These are phyloP conservation scores for Aethina tumida DNA, from an alignment of 1,140 invertebrate genomes.

Conservation along the genomic window DNA sequence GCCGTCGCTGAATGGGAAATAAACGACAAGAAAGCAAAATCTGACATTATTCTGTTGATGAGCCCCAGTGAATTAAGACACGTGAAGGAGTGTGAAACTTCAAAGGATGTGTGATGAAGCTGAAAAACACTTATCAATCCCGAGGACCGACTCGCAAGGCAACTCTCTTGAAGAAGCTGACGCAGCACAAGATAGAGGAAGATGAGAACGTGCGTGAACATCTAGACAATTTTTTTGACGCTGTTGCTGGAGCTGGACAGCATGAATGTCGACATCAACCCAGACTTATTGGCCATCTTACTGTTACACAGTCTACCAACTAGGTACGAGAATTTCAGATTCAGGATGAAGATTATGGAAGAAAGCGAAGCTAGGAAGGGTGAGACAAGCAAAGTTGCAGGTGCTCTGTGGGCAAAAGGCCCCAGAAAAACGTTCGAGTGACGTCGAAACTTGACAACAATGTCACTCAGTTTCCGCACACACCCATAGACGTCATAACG, in stretches of 20 bases:
- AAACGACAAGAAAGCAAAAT: too few relatives aligned
- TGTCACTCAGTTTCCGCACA: too few relatives aligned
- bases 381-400: too few relatives aligned
- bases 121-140: conserved; percentile 19
- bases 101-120: conserved; percentile 20
- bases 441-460: too few relatives aligned
- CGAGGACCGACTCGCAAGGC: conserved; percentile 17
- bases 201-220: conserved; percentile 20
- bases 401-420: too few relatives aligned
- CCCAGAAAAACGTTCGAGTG: too few relatives aligned
- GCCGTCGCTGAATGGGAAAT: too few relatives aligned
- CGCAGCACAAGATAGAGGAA: conserved; percentile 20
- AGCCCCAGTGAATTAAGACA: conserved; percentile 14
- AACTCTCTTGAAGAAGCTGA: conserved; percentile 24
- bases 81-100: conserved; percentile 12
- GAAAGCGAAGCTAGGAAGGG: conserved; percentile 22
- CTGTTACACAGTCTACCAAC: conserved; percentile 26
- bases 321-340: conserved; percentile 26
- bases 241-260: conserved; percentile 20
- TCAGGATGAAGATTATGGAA: conserved; percentile 30
- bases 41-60: conserved; percentile 20
- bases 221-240: conserved; percentile 20
- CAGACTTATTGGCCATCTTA: conserved; percentile 21
- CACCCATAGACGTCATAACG: too few relatives aligned
- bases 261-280: conserved; percentile 22